phyloP scores from a whole-genome alignment of 2,888 invertebrate genomes.

The Stenotaenia linearis region DNA sequence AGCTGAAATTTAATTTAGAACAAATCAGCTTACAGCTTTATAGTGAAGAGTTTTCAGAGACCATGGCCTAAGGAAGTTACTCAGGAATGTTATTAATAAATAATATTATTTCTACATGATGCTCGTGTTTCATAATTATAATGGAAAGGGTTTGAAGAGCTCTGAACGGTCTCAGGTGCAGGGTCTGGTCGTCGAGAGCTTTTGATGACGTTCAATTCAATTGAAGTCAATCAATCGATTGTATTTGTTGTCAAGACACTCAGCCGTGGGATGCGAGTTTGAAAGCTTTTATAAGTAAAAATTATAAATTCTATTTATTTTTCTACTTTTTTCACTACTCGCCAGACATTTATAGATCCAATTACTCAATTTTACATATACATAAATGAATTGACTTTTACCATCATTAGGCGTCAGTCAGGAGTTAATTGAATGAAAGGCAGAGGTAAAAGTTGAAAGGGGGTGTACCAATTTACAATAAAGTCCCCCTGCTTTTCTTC shows the following conservation, averaged over 20 bases:
- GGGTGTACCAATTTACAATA: not conserved
- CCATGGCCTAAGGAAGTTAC: not conserved
- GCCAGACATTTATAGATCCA: no score
- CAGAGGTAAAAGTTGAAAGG: not conserved
- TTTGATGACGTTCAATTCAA: not conserved
- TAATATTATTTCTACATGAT: not conserved
- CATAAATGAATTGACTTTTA: slow-evolving; percentile 1
- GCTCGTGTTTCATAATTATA: not conserved
- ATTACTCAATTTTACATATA: no score
- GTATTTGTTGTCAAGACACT: not conserved
- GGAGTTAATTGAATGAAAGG: slow-evolving; percentile 8
- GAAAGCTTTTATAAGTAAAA: no score
- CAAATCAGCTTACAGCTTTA: not conserved
- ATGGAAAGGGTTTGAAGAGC: slow-evolving; percentile 2
- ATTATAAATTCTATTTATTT: no score
- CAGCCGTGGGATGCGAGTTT: not conserved
- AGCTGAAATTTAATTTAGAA: not conserved
- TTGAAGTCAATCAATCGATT: not conserved
- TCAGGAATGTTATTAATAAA: not conserved
- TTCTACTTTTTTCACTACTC: no score
- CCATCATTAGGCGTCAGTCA: not conserved
- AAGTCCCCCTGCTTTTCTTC: not conserved
- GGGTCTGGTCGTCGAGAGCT: not conserved
- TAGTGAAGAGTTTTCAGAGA: not conserved
- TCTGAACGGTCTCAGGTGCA: not conserved